Evolutionary conservation across 2,888 invertebrate genomes (phyloP).

Genomic region (Drosophila kuntzei): DNA sequence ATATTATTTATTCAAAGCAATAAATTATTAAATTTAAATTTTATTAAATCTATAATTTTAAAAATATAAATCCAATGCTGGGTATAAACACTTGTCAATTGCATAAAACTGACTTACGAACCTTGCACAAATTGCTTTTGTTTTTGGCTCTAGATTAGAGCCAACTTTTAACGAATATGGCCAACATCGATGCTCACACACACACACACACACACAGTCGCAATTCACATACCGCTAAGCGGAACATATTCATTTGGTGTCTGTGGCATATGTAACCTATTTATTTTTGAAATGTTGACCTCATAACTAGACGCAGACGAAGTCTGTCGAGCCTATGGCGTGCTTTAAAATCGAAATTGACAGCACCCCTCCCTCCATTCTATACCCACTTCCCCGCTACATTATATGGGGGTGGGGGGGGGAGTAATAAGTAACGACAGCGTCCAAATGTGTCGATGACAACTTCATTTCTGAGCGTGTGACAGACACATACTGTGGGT

Average conservation of each 20-base stretch:
- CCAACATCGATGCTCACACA: conserved; percentile 15
- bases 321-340: conserved; percentile 60
- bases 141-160: conserved; percentile 28
- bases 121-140: conserved; percentile 50
- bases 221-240: conserved; percentile 3
- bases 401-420: conserved; percentile 17
- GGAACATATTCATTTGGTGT: conserved; percentile 21
- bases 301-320: conserved; percentile 61
- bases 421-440: conserved; percentile 51
- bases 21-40: too few relatives aligned
- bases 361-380: conserved; percentile 3
- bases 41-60: too few relatives aligned
- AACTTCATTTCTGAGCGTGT: conserved; percentile 73
- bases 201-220: conserved; percentile 2
- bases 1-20: too few relatives aligned
- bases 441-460: conserved; percentile 76
- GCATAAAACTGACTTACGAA: conserved; percentile 44
- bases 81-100: conserved; percentile 25
- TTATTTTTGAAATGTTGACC: conserved; percentile 79
- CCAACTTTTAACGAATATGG: conserved; percentile 18
- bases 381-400: not conserved
- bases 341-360: conserved; percentile 58
- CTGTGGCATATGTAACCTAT: conserved; percentile 68
- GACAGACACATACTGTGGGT: conserved; percentile 49
- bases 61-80: not conserved